phyloP scores from a whole-genome alignment of 1,140 invertebrate genomes.

The Brachionus paranguensis region DNA sequence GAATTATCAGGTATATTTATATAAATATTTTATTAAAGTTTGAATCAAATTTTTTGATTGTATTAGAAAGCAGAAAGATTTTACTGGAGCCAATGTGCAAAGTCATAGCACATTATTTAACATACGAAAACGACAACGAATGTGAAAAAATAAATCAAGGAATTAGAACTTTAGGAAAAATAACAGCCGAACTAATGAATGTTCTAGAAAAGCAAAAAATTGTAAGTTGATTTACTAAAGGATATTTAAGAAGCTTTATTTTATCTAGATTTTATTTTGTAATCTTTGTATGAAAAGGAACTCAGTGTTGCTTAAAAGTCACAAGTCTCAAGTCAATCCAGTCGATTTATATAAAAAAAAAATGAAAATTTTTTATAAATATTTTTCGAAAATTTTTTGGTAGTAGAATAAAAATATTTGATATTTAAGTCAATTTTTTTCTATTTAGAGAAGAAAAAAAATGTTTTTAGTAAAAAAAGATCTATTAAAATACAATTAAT shows the following conservation, averaged over 20 bases:
- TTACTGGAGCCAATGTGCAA: neutral
- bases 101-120: neutral
- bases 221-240: neutral
- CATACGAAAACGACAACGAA: neutral
- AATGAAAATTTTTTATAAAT: too few species aligned
- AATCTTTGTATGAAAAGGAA: neutral
- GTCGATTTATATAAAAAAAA: too few species aligned
- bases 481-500: too few species aligned
- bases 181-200: slow-evolving; percentile 22
- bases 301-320: too few species aligned
- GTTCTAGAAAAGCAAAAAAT: slow-evolving; percentile 2
- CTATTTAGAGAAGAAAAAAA: too few species aligned
- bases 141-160: neutral
- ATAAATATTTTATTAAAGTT: neutral
- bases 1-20: neutral
- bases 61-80: neutral
- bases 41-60: neutral
- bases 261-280: too few species aligned
- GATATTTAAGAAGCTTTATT: too few species aligned
- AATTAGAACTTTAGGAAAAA: neutral
- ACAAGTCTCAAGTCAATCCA: too few species aligned
- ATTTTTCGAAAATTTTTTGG: too few species aligned
- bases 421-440: too few species aligned
- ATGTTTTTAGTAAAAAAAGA: too few species aligned
- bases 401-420: too few species aligned